These are phyloP conservation scores for Dromaius novaehollandiae DNA, from an alignment of 2,113 vertebrate species.

Conservation along the genomic window DNA sequence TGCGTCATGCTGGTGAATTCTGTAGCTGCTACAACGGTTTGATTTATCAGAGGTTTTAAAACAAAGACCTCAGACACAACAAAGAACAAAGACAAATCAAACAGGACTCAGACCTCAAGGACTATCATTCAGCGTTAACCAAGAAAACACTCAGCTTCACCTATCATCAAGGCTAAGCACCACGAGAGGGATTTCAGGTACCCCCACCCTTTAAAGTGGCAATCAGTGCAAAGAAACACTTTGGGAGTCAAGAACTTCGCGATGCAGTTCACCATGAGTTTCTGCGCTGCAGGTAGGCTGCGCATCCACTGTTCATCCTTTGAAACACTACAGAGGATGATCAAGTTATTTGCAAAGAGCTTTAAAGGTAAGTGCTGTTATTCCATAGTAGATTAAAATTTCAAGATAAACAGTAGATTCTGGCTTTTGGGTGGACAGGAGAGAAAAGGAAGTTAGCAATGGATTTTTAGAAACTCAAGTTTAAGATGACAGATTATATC, in stretches of 20 bases:
- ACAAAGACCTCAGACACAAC: slow-evolving; percentile 67
- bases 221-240: slow-evolving; percentile 78
- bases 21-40: slow-evolving; percentile 75
- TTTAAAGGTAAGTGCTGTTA: background rate
- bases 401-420: background rate
- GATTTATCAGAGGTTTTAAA: slow-evolving; percentile 60
- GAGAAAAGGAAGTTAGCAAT: background rate
- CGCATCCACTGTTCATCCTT: slow-evolving; percentile 19
- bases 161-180: slow-evolving; percentile 76
- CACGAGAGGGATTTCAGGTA: slow-evolving; percentile 68
- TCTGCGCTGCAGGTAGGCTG: slow-evolving; percentile 46
- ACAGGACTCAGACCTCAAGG: slow-evolving; percentile 54
- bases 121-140: slow-evolving; percentile 53
- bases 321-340: background rate
- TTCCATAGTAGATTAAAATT: background rate
- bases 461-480: background rate
- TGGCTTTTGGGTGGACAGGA: background rate
- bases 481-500: accelerated
- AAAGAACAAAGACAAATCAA: slow-evolving; percentile 36
- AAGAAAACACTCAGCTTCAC: slow-evolving; percentile 57
- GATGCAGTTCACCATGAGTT: background rate
- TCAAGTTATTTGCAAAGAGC: background rate
- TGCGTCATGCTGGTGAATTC: slow-evolving; percentile 79
- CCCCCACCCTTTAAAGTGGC: slow-evolving; percentile 74
- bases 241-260: slow-evolving; percentile 49